phyloP scores from a whole-genome alignment of 2,797 vertebrate genomes.

The Etheostoma nigrum region DNA sequence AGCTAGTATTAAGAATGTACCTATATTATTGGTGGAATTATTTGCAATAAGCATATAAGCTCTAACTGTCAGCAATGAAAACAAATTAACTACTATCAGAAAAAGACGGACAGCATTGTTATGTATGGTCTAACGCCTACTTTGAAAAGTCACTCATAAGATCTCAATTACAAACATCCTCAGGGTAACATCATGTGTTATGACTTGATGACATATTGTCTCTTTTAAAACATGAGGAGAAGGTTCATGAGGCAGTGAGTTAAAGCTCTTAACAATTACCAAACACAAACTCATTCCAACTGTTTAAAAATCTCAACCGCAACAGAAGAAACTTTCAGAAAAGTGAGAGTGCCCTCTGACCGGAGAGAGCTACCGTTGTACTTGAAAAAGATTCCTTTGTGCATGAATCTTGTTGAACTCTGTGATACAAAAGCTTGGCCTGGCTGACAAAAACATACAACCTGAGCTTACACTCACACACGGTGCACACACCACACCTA shows the following conservation, averaged over 20 bases:
- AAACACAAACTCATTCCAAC: slow-evolving; percentile 22
- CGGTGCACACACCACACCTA: slow-evolving; percentile 45
- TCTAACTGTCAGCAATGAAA: not conserved
- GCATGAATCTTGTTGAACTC: slow-evolving; percentile 33
- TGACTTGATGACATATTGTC: slow-evolving; percentile 37
- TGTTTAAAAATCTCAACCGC: slow-evolving; percentile 30
- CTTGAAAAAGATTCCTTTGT: slow-evolving; percentile 12
- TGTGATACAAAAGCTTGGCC: slow-evolving; percentile 26
- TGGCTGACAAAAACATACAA: slow-evolving; percentile 55
- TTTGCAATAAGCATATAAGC: not conserved
- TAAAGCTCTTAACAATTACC: slow-evolving; percentile 13
- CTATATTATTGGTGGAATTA: not conserved
- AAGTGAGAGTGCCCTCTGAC: slow-evolving; percentile 9
- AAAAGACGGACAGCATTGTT: not conserved
- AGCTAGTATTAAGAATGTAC: no score
- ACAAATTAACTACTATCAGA: not conserved
- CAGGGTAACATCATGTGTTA: slow-evolving; percentile 15
- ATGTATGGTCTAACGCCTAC: not conserved
- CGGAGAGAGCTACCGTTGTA: not conserved
- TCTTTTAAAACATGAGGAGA: slow-evolving; percentile 18
- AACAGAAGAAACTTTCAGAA: slow-evolving; percentile 13
- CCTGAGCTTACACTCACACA: slow-evolving; percentile 44
- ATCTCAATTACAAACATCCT: slow-evolving; percentile 21
- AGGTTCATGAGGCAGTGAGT: not conserved
- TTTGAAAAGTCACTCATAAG: slow-evolving; percentile 17